Percentiles rank a stretch among this genome's conserved stretches.
These are phyloP conservation scores for Zhuqinia jingwanae DNA, from an alignment of 2,888 invertebrate genomes.

Conservation along the genomic window DNA sequence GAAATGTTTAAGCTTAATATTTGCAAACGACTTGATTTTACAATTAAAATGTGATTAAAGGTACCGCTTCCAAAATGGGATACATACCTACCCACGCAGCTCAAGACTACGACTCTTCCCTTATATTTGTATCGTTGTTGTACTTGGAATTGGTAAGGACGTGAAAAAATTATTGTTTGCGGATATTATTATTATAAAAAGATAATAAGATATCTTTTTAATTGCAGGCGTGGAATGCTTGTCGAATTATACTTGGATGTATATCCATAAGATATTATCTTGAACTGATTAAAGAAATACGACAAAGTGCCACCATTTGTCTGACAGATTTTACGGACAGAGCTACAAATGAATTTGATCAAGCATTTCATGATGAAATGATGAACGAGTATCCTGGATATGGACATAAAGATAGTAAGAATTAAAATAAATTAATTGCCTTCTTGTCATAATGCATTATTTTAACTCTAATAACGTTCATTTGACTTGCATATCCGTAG, in stretches of 20 bases:
- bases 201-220: too few relatives aligned
- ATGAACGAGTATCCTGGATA: constrained; percentile 42
- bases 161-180: not conserved
- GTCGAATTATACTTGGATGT: not conserved
- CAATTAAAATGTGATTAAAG: too few relatives aligned
- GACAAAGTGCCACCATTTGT: constrained; percentile 18
- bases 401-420: constrained; percentile 46
- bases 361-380: constrained; percentile 47
- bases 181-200: too few relatives aligned
- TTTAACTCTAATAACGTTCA: not conserved
- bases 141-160: constrained; percentile 36
- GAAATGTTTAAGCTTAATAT: too few relatives aligned
- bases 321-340: constrained; percentile 35
- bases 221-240: constrained; percentile 23
- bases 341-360: not conserved
- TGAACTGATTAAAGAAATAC: constrained; percentile 33
- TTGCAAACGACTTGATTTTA: too few relatives aligned
- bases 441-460: too few relatives aligned
- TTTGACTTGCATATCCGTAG: not conserved
- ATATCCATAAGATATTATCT: constrained; percentile 37
- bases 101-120: constrained; percentile 12
- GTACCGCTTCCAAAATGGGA: too few relatives aligned
- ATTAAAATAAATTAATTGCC: not conserved
- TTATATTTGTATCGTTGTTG: constrained; percentile 3
- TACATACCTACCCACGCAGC: not conserved